Evolutionary conservation across 2,888 invertebrate species (phyloP).

Genomic region (Adineta ricciae): DNA sequence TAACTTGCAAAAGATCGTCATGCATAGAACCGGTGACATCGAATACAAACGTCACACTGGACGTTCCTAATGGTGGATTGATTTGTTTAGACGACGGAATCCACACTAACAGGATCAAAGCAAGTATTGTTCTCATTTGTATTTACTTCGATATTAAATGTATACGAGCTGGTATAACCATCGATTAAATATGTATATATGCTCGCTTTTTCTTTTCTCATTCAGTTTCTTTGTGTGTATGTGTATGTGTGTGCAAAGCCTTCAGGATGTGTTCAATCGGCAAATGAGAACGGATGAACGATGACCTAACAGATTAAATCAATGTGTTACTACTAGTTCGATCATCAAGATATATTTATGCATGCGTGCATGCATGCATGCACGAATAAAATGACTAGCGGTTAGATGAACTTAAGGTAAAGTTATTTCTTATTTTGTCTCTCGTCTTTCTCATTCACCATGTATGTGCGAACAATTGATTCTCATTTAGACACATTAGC

Average conservation of each 20-base stretch:
- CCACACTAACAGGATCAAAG: neutral
- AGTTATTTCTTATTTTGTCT: neutral
- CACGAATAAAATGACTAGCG: neutral
- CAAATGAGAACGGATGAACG: neutral
- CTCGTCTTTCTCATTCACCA: neutral
- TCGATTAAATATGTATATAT: neutral
- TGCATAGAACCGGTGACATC: slow-evolving; percentile 69
- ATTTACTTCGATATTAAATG: neutral
- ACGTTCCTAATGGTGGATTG: slow-evolving; percentile 39
- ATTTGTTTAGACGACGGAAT: neutral
- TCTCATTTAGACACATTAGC: neutral
- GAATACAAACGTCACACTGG: slow-evolving; percentile 62
- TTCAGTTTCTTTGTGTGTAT: neutral
- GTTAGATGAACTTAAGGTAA: neutral
- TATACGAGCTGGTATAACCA: neutral
- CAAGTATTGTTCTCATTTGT: neutral
- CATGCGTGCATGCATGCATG: slow-evolving; percentile 2
- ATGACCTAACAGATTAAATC: neutral
- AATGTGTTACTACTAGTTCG: neutral
- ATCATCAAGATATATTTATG: neutral
- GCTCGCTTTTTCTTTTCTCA: neutral
- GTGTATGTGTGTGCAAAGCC: neutral
- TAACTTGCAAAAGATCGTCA: slow-evolving; percentile 62
- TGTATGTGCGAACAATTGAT: neutral
- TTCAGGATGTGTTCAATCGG: neutral